Evolutionary conservation across 2,888 invertebrate genomes (phyloP), one percentile per base, ranked within the genome.

Genomic region (Campaea margaritaria): DNA sequence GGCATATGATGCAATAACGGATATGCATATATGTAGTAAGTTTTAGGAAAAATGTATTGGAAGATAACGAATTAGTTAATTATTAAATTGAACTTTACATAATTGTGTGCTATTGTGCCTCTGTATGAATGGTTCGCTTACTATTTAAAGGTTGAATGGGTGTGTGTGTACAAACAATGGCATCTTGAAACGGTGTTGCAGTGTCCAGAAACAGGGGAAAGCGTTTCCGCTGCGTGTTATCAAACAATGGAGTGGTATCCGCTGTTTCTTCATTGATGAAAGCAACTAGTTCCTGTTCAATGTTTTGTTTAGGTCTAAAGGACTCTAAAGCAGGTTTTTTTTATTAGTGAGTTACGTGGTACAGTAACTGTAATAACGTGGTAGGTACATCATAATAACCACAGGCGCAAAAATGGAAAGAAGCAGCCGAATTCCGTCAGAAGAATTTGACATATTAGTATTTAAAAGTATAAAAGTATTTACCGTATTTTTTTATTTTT

Each of bases 111-210:
- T n/a, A n/a, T n/a, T n/a, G n/a, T n/a, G n/a, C 69, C 68, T 68
- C 68, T 44, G 63, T 68, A 76, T 83, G 79, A 83, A 82, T 81
- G 81, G 74, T 60, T 70, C 68, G 68, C 69, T 67, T 73, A 72
- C 77, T 81, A 78, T 78, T 77, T 70, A 73, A 72, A 60, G 38
- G 16, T 62, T n/a, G 54, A 62, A 62, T 62, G 49, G 51, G 14
- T 45, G 34, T 61, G 56, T 61, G 56, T 47, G 39, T 57, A 54
- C 55, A 50, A 53, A 62, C 48, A 59, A 57, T 61, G 56, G 41
- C 57, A 54, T 61, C 41, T 56, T 49, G 54, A 52, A 64, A 50
- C 51, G 16, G 42, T 56, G 47, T 42, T 55, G 38, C 27, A 65
- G 59, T 64, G 65, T 62, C 69, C 73, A 50, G 73, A 72, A 77